Base-by-base conservation (phyloP, 92 coral and sea anemone genomes). In the Porites cylindrica region DNA sequence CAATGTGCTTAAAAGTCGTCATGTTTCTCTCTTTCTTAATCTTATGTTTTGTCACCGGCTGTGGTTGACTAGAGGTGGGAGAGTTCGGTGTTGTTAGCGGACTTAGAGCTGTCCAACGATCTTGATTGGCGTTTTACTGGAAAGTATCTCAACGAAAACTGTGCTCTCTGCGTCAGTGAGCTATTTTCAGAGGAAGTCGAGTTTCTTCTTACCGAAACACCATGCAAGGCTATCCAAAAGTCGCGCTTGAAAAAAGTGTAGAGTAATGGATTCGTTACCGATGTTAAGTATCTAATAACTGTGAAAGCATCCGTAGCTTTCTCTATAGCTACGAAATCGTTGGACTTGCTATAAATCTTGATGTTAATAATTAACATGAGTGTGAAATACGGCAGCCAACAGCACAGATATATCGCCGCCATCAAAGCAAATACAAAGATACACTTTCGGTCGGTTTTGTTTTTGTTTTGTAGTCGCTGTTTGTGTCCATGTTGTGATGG, bases 311-410 rank as follows among this genome's bases (percentile, higher is more conserved):
- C 84, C 2, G 54, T 7, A 47, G 77, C 59, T 11, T 52, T 43
- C 0, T 18, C 23, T 7, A 79, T 62, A 4, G 78, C n/a, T 1
- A 16, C 17, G 1, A 64, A 1, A 10, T 72, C 1, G 9, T 16
- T 19, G 6, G 79, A 66, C 20, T 20, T 4, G 17, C 21, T 75
- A 51, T 83, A 80, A 2, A 10, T 2, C 12, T 71, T 72, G 26
- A 86, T 19, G 32, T 65, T 17, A 7, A 4, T 16, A 7, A 66
- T 24, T 20, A 91, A 63, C 26, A 78, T 70, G 3, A 88, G n/a
- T 9, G 89, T 77, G 47, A 91, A 91, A 76, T 81, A 91, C 5
- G 94, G 94, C 32, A 91, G 56, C 94, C 94, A 91, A 21, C 94
- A 91, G 19, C 80, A 1, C 2, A 79, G 88, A 51, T 84, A 88